These are phyloP conservation scores for Falco berigora DNA, from an alignment of 2,797 vertebrate species.

Conservation along the genomic window DNA sequence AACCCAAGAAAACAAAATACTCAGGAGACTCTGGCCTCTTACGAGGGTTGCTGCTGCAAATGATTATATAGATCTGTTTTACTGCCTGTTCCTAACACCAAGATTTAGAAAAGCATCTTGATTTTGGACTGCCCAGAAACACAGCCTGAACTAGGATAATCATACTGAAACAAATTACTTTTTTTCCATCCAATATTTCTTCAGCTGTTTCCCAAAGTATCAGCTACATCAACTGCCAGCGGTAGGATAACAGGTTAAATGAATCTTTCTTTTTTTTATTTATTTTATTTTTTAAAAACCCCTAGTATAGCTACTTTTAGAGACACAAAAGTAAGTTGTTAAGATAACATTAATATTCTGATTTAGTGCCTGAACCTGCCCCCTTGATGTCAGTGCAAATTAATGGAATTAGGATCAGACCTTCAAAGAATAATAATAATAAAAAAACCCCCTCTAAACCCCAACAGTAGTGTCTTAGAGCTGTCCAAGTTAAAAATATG, in stretches of 20 bases:
- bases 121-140: neutral
- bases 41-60: neutral
- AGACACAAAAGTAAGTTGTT: neutral
- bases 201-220: neutral
- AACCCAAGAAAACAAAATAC: neutral
- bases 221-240: neutral
- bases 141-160: neutral
- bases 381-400: neutral
- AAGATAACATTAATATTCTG: neutral
- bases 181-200: neutral
- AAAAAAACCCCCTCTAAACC: fast-evolving
- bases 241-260: neutral
- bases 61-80: neutral
- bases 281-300: neutral
- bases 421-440: neutral
- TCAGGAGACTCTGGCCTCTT: neutral
- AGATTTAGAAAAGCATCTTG: neutral
- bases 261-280: neutral
- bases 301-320: neutral
- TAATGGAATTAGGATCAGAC: neutral
- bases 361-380: neutral
- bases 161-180: neutral
- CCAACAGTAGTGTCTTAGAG: neutral
- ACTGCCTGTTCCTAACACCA: neutral
- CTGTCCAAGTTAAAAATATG: constrained; percentile 11